phyloP scores from a whole-genome alignment of 1,140 invertebrate species.

The Eueides isabella region DNA sequence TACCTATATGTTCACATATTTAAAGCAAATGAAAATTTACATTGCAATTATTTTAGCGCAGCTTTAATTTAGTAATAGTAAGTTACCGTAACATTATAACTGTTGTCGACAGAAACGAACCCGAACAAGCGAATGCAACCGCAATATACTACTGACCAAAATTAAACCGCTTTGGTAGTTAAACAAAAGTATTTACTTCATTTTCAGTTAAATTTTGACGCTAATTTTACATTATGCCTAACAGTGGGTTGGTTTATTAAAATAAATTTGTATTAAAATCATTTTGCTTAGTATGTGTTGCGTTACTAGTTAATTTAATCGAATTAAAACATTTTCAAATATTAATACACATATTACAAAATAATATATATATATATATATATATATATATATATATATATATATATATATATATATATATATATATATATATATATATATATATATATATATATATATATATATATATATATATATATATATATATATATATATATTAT shows the following conservation, averaged over 20 bases:
- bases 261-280: slow-evolving; percentile 5
- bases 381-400: too few relatives aligned
- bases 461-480: too few relatives aligned
- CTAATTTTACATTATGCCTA: slow-evolving; percentile 5
- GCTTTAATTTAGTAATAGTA: slow-evolving; percentile 2
- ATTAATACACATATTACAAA: not conserved
- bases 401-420: too few relatives aligned
- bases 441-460: too few relatives aligned
- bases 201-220: slow-evolving; percentile 14
- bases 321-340: not conserved
- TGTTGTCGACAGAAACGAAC: slow-evolving; percentile 16
- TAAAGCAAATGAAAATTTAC: not conserved
- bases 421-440: too few relatives aligned
- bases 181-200: slow-evolving; percentile 14
- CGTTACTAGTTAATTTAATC: not conserved
- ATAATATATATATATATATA: not conserved
- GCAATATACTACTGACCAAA: slow-evolving; percentile 8
- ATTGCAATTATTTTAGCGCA: not conserved
- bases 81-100: slow-evolving; percentile 15
- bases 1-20: not conserved
- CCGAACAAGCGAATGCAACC: slow-evolving; percentile 13
- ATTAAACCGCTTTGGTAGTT: slow-evolving; percentile 17
- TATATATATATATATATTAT: too few relatives aligned
- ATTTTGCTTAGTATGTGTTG: not conserved
- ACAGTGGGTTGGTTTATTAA: not conserved